These are phyloP conservation scores for Cephus pygmeus DNA, from an alignment of 2,888 invertebrate genomes.

Conservation along the genomic window DNA sequence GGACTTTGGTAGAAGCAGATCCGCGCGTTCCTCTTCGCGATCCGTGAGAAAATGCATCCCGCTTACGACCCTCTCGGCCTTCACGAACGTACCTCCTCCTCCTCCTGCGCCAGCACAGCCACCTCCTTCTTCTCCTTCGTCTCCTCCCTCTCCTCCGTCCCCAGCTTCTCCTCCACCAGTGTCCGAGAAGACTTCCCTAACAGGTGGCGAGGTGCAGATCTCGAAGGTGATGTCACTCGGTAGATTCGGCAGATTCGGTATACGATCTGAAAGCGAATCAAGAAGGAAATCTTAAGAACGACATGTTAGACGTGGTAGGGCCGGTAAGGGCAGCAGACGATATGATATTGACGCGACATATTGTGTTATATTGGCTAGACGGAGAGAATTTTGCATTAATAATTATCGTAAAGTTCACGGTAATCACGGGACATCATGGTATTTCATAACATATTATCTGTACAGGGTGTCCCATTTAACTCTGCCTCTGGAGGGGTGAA, in stretches of 20 bases:
- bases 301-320: neutral
- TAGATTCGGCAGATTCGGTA: constrained; percentile 48
- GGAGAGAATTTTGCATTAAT: too few relatives aligned
- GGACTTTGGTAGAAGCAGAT: constrained; percentile 38
- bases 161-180: constrained; percentile 6
- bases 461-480: too few relatives aligned
- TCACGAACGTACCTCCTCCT: constrained; percentile 30
- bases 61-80: constrained; percentile 46
- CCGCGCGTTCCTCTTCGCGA: constrained; percentile 50
- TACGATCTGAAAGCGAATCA: constrained; percentile 23
- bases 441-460: too few relatives aligned
- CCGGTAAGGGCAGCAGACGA: neutral
- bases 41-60: constrained; percentile 61
- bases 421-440: too few relatives aligned
- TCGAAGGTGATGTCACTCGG: constrained; percentile 62
- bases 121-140: constrained; percentile 12
- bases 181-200: constrained; percentile 16
- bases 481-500: too few relatives aligned
- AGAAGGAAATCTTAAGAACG: neutral
- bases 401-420: too few relatives aligned
- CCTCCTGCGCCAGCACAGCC: constrained; percentile 10
- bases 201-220: constrained; percentile 51
- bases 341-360: too few relatives aligned
- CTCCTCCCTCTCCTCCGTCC: constrained; percentile 4
- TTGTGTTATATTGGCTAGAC: too few relatives aligned